Evolutionary conservation across 2,113 vertebrate genomes (phyloP).

Genomic region (Hydrolagus affinis): DNA sequence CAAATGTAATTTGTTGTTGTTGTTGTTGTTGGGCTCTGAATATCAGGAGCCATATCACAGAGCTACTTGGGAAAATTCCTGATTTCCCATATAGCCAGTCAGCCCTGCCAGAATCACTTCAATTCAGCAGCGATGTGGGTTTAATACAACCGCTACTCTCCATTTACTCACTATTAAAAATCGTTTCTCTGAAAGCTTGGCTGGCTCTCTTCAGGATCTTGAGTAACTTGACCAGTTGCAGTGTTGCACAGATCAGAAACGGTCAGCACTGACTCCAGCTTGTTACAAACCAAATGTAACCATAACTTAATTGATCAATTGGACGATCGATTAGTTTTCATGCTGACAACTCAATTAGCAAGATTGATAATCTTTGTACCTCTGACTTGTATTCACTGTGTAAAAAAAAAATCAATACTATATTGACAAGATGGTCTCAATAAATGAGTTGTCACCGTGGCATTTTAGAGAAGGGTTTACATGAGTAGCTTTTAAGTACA

Average conservation of each 20-base stretch:
- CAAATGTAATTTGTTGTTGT: no score
- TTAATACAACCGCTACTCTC: no score
- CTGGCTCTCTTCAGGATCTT: background rate
- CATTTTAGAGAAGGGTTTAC: background rate
- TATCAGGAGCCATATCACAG: no score
- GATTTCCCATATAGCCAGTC: no score
- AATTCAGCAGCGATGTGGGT: no score
- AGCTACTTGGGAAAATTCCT: no score
- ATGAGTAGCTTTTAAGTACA: background rate
- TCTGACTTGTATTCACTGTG: slow-evolving; percentile 22
- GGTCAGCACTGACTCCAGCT: background rate
- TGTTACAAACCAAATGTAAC: slow-evolving; percentile 21
- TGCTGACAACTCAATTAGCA: slow-evolving; percentile 29
- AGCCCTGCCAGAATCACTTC: no score
- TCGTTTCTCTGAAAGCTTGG: background rate
- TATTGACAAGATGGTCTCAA: slow-evolving; percentile 18
- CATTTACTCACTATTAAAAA: background rate
- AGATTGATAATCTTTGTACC: slow-evolving; percentile 28
- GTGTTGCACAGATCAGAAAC: background rate
- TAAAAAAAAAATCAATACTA: background rate
- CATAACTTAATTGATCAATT: slow-evolving; percentile 24
- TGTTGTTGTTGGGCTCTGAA: no score
- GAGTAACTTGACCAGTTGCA: background rate
- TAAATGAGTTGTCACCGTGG: background rate
- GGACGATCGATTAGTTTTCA: slow-evolving; percentile 24